These are phyloP conservation scores for Fregata magnificens DNA, from an alignment of 2,113 vertebrate genomes.

Conservation along the genomic window DNA sequence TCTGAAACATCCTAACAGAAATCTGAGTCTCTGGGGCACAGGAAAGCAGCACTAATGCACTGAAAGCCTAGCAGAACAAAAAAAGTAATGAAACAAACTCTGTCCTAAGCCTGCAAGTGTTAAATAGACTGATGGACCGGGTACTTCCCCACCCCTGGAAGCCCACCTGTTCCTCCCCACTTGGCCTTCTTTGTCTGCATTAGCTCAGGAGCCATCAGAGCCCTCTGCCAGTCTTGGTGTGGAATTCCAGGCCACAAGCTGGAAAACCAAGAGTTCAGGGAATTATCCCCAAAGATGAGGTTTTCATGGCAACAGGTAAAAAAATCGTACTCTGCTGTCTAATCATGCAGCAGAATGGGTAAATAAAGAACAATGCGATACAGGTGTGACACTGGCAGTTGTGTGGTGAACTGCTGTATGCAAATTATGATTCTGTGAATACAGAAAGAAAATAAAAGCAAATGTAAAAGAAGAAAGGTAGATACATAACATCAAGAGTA, in stretches of 20 bases:
- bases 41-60: not conserved
- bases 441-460: not conserved
- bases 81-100: not conserved
- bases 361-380: not conserved
- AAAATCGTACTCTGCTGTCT: not conserved
- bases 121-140: not conserved
- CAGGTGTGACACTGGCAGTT: not conserved
- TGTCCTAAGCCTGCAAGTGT: not conserved
- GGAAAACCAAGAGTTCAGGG: not conserved
- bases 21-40: not conserved
- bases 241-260: not conserved
- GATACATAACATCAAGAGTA: not conserved
- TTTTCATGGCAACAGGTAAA: not conserved
- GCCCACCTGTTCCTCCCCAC: not conserved
- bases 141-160: not conserved
- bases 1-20: not conserved
- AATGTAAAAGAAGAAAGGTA: not conserved
- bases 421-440: not conserved
- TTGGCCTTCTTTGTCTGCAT: not conserved
- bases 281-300: not conserved
- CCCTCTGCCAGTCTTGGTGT: rapidly evolving
- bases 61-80: not conserved
- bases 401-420: not conserved
- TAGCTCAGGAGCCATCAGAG: not conserved
- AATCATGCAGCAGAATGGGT: not conserved